Base-by-base conservation (phyloP, 2,797 vertebrate species). In the Xenopus petersii region DNA sequence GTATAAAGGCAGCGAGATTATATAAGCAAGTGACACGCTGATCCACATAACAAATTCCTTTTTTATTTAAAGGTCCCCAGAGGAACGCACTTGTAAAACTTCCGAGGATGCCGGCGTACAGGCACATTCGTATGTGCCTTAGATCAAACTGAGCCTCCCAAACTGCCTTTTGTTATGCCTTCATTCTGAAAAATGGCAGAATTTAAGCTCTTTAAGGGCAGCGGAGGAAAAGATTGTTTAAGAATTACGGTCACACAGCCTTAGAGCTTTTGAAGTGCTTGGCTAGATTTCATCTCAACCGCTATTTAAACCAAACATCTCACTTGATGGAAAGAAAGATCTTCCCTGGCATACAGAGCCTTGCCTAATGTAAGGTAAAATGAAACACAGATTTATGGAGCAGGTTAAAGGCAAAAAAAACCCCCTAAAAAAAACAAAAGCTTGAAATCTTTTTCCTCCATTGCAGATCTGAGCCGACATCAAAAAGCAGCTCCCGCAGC, bases 131-230 rank as follows among this genome's bases (percentile, higher is more conserved):
- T 64, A 55, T 30, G 30, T n/a, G 9, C 54, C 30, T 12, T 13
- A 64, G 54, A 76, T 70, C 54, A 66, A 71, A 76, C 36, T 4
- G 16, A 12, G n/a, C 16, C 17, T 65, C 74, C 67, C 42, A 49
- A 49, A 55, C 46, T 49, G 63, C 59, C 60, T 21, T 70, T 58
- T 60, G 42, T 51, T 70, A 5, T 47, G 17, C 4, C 67, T 70
- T 75, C 67, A 64, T 75, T 67, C 42, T 63, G 62, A 75, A 67
- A 68, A 80, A 75, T 71, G 73, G 5, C 0, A 54, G 71, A 42
- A 68, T 12, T 67, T 73, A 67, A 81, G 64, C 13, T 69, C 55
- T 42, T 55, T 68, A 9, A 1, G 49, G 74, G 76, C 16, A 63
- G 16, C 36, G 12, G 71, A 73, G 46, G 10, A 64, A 42, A 9